Conservation (phyloP, 2,113 vertebrate species). For the Dasyornis broadbenti region DNA sequence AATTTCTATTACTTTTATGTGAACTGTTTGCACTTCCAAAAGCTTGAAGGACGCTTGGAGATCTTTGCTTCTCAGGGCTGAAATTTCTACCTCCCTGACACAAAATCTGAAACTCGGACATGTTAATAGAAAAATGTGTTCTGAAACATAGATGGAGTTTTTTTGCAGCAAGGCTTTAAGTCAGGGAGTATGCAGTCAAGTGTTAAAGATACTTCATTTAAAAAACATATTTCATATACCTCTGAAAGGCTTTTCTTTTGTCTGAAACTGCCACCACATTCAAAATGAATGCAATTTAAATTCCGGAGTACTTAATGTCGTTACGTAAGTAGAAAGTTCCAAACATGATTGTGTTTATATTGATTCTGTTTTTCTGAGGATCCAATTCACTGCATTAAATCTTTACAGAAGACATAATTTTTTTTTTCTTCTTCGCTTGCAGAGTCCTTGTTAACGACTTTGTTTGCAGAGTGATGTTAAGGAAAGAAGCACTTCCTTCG, state of each 20-base stretch:
- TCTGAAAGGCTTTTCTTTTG: neutral
- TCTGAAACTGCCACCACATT: constrained; percentile 7
- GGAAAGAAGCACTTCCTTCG: neutral
- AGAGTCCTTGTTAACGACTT: neutral
- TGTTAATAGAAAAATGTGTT: neutral
- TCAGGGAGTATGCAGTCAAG: neutral
- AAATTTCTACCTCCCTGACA: neutral
- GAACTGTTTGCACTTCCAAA: neutral
- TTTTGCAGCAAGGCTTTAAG: neutral
- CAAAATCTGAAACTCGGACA: neutral
- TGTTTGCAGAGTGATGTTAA: neutral
- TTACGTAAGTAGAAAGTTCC: constrained; percentile 21
- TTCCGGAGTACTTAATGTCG: neutral
- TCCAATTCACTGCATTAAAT: neutral
- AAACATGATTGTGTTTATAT: constrained; percentile 11
- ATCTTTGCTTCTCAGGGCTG: neutral
- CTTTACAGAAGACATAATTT: neutral
- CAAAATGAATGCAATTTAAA: constrained; percentile 4
- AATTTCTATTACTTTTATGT: neutral
- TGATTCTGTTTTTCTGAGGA: neutral
- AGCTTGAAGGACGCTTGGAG: neutral
- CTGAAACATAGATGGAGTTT: neutral
- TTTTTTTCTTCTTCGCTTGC: neutral
- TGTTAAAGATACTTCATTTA: constrained; percentile 6
- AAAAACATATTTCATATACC: neutral